These are phyloP conservation scores for Chrysopa pallens DNA, from an alignment of 1,140 invertebrate genomes.

Conservation along the genomic window DNA sequence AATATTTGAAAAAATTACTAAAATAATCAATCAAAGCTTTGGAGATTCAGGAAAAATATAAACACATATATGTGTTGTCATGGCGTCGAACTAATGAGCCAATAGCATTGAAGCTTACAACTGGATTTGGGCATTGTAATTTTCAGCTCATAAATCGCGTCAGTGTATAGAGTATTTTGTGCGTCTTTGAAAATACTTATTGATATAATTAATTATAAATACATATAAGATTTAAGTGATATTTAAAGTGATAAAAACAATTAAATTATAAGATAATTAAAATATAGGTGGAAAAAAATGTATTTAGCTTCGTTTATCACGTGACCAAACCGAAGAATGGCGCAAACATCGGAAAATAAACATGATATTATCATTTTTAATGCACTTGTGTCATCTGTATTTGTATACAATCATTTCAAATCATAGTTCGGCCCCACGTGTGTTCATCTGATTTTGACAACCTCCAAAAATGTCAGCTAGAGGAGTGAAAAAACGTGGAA, in stretches of 20 bases:
- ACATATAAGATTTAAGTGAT: conserved; percentile 3
- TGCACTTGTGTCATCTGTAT: conserved; percentile 33
- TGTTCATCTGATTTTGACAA: conserved; percentile 20
- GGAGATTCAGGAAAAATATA: conserved; percentile 3
- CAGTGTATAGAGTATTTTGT: conserved; percentile 30
- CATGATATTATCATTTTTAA: conserved; percentile 30
- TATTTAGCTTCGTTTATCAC: conserved; percentile 29
- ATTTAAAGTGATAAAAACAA: conserved; percentile 5
- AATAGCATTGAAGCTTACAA: conserved; percentile 36
- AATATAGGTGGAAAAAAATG: conserved; percentile 16
- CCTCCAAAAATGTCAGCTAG: conserved; percentile 54
- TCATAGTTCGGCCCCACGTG: conserved; percentile 24
- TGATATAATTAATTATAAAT: conserved; percentile 6
- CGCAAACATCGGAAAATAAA: conserved; percentile 35
- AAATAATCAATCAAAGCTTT: conserved; percentile 5
- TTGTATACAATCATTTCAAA: conserved; percentile 40
- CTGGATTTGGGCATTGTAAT: conserved; percentile 27
- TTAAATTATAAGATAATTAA: background rate
- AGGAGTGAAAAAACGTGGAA: conserved; percentile 68
- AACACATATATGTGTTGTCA: conserved; percentile 29
- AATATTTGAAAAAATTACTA: conserved; percentile 3
- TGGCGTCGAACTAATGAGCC: conserved; percentile 37
- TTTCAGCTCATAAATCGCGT: conserved; percentile 34
- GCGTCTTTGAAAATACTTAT: conserved; percentile 21
- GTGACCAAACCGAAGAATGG: conserved; percentile 37